Evolutionary conservation across 1,140 invertebrate species (phyloP).

Genomic region (Saccostrea glomerata): DNA sequence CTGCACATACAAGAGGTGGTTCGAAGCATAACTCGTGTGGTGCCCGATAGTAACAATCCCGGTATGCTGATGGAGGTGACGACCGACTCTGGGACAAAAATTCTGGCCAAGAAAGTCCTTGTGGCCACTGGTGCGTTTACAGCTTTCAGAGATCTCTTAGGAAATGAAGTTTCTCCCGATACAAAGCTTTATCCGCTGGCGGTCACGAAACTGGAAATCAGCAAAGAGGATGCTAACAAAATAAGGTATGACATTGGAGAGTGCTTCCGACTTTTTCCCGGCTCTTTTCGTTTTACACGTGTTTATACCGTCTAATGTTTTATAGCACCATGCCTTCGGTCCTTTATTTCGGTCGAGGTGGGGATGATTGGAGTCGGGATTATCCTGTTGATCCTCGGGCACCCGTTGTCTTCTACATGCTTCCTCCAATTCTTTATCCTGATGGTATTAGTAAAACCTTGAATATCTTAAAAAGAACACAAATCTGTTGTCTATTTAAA

Average conservation of each 20-base stretch:
- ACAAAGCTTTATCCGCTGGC: slow-evolving; percentile 42
- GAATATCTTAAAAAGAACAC: too few species aligned
- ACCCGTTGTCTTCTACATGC: slow-evolving; percentile 44
- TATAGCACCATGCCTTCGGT: slow-evolving; percentile 46
- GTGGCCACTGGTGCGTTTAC: slow-evolving; percentile 67
- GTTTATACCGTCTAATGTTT: neutral
- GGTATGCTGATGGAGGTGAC: slow-evolving; percentile 54
- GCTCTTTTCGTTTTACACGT: too few species aligned
- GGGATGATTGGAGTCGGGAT: slow-evolving; percentile 13
- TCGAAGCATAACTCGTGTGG: slow-evolving; percentile 24
- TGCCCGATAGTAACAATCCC: neutral
- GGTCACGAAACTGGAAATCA: slow-evolving; percentile 59
- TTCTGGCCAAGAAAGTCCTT: slow-evolving; percentile 54
- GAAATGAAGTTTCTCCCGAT: slow-evolving; percentile 8
- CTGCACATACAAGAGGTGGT: slow-evolving; percentile 55
- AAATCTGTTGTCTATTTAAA: too few species aligned
- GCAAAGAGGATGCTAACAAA: slow-evolving; percentile 37
- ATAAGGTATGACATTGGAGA: slow-evolving; percentile 43
- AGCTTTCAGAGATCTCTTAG: slow-evolving; percentile 53
- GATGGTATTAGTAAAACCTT: slow-evolving; percentile 40
- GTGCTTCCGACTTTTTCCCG: too few species aligned
- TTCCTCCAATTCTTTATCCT: slow-evolving; percentile 52
- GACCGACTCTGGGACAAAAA: slow-evolving; percentile 49
- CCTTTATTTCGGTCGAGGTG: slow-evolving; percentile 41
- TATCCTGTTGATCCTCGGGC: slow-evolving; percentile 18